Evolutionary conservation across 1,140 invertebrate species (phyloP), one percentile per base, ranked within the genome.

Genomic region (Sitobion miscanthi): DNA sequence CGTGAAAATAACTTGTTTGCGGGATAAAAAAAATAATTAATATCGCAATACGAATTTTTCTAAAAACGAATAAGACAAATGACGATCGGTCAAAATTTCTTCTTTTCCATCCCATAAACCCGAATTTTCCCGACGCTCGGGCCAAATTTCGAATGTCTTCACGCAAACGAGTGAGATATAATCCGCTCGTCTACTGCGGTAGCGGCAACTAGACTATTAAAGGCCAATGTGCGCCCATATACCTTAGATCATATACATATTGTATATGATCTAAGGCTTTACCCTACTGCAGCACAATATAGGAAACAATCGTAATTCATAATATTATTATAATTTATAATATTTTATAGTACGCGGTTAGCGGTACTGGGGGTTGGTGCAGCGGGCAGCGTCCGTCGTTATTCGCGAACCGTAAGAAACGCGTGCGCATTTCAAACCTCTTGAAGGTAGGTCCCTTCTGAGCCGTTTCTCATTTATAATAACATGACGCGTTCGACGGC

Each of bases 401-500:
- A 30, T 45, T 90, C n/a, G 9, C 45, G 45, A 47, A 47, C 45
- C 45, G 45, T 47, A 47, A 47, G 45, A 47, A 47, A 47, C 45
- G 86, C n/a, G 52, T 38, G 7, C 38, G 20, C 38, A 69, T 90
- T 90, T 90, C 21, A 47, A 90, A 17, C 42, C 14, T 90, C 89
- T 45, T 90, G 42, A 30, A 9, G 54, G 52, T 89, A n/a, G 52
- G 49, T 57, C 52, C 49, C 30, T 38, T n/a, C 11, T 35, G 42
- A 90, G 42, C 38, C 35, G 90, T 92, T 49, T 92, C 90, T 9
- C 90, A 35, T 52, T 83, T n/a, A n/a, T 77, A n/a, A n/a, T 77
- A 77, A 77, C 9, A 92, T 92, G 90, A 92, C 90, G 69, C 77
- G 69, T 52, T 83, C 47, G 35, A 11, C 90, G 47, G n/a, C 45